These are phyloP conservation scores for Mallateleia sp. DNA, from an alignment of 2,888 invertebrate genomes.

Conservation along the genomic window DNA sequence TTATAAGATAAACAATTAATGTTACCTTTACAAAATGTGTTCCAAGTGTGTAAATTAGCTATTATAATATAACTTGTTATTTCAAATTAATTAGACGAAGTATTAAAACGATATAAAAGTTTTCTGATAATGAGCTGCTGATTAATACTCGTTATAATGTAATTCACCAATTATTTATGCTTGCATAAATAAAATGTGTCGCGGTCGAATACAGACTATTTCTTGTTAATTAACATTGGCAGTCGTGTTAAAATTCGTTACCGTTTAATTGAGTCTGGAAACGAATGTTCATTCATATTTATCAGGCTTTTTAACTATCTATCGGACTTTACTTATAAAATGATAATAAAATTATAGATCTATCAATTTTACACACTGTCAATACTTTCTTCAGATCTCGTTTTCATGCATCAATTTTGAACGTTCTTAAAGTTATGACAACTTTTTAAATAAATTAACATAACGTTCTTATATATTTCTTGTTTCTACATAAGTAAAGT, in stretches of 20 bases:
- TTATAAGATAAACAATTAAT: too few species aligned
- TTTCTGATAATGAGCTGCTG: neutral
- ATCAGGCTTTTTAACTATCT: too few species aligned
- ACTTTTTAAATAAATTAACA: constrained; percentile 26
- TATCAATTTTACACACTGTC: neutral
- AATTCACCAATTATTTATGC: constrained; percentile 6
- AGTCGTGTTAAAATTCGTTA: neutral
- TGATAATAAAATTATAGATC: neutral
- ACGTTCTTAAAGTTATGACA: constrained; percentile 13
- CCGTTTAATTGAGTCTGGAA: neutral
- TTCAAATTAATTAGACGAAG: neutral
- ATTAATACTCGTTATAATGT: constrained; percentile 8
- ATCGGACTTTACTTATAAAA: neutral
- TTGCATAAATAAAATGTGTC: constrained; percentile 23
- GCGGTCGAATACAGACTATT: neutral
- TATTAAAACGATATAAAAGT: neutral
- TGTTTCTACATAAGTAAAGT: constrained; percentile 21
- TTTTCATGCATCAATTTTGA: neutral
- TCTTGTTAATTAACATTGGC: neutral
- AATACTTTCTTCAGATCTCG: constrained; percentile 1
- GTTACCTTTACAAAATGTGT: too few species aligned
- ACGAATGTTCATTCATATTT: too few species aligned
- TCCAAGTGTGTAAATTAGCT: too few species aligned
- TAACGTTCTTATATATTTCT: constrained; percentile 20
- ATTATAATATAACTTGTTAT: neutral